Evolutionary conservation across 2,797 vertebrate genomes (phyloP).

Genomic region (Sorex maritimensis): DNA sequence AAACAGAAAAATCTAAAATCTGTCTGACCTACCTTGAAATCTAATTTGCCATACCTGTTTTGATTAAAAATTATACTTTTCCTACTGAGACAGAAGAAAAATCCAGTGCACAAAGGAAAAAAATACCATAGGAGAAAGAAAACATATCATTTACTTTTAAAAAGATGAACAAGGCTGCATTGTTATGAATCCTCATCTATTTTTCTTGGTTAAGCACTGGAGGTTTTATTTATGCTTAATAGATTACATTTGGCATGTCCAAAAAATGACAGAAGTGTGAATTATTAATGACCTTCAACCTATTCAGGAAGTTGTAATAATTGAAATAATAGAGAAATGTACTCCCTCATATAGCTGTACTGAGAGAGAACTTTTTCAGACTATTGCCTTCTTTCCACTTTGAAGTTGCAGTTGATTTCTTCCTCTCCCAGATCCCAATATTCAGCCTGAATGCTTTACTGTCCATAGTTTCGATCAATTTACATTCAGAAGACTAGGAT

Average conservation of each 20-base stretch:
- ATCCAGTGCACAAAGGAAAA: slow-evolving; percentile 70
- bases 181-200: slow-evolving; percentile 91
- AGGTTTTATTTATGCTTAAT: slow-evolving; percentile 93
- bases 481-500: slow-evolving; percentile 41
- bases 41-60: slow-evolving; percentile 55
- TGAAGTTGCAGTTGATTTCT: slow-evolving; percentile 84
- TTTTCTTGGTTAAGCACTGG: slow-evolving; percentile 91
- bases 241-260: slow-evolving; percentile 91
- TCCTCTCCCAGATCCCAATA: slow-evolving; percentile 43
- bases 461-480: slow-evolving; percentile 57
- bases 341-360: slow-evolving; percentile 85
- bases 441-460: slow-evolving; percentile 72
- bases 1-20: slow-evolving; percentile 68
- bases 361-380: slow-evolving; percentile 80
- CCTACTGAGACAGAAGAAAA: slow-evolving; percentile 82
- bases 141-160: slow-evolving; percentile 86
- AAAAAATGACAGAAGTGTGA: slow-evolving; percentile 92
- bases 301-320: slow-evolving; percentile 93
- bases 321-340: slow-evolving; percentile 91
- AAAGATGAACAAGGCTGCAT: slow-evolving; percentile 90
- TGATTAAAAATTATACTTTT: slow-evolving; percentile 80
- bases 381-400: slow-evolving; percentile 74
- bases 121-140: slow-evolving; percentile 70
- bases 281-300: slow-evolving; percentile 93
- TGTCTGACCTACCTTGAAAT: background rate